Percentiles rank a stretch among this genome's conserved stretches.
Evolutionary conservation across 2,797 vertebrate genomes (phyloP).

Genomic region (Oreonectes daqikongensis): DNA sequence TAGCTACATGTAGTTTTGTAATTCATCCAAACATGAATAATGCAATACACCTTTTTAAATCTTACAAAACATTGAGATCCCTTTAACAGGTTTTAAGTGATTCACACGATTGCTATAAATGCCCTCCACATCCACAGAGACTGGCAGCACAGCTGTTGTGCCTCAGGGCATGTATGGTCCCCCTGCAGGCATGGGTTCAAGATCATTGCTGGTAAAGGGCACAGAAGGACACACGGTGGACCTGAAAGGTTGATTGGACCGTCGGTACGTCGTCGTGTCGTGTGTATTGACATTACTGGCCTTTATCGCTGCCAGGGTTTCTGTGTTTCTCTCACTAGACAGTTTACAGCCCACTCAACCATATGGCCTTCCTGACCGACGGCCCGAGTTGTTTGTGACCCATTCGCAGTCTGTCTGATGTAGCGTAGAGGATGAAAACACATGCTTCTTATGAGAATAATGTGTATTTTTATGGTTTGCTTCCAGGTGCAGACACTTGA

Average conservation of each 20-base stretch:
- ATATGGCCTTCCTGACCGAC: constrained; percentile 52
- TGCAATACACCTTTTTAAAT: neutral
- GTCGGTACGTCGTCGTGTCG: constrained; percentile 22
- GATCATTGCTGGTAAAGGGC: constrained; percentile 53
- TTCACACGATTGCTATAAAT: constrained; percentile 32
- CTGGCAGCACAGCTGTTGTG: constrained; percentile 48
- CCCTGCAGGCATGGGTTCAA: constrained; percentile 38
- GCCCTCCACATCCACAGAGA: constrained; percentile 21
- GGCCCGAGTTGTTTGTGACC: constrained; percentile 48
- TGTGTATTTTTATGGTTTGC: constrained; percentile 26
- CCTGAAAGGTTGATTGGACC: constrained; percentile 49
- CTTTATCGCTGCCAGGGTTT: constrained; percentile 51
- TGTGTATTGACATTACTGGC: constrained; percentile 47
- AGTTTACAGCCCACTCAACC: constrained; percentile 52
- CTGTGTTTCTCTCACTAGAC: constrained; percentile 46
- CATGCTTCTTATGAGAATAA: neutral
- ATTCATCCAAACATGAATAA: neutral
- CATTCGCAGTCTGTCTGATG: constrained; percentile 16
- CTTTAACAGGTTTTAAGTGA: neutral
- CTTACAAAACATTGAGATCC: too few relatives aligned
- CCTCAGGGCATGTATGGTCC: constrained; percentile 49
- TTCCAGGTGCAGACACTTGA: constrained; percentile 30
- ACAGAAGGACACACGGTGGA: constrained; percentile 50
- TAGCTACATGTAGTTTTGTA: too few relatives aligned
- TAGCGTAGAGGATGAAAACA: constrained; percentile 17